Base-by-base conservation (phyloP, 2,888 invertebrate genomes). In the Sussaba pulchella region DNA sequence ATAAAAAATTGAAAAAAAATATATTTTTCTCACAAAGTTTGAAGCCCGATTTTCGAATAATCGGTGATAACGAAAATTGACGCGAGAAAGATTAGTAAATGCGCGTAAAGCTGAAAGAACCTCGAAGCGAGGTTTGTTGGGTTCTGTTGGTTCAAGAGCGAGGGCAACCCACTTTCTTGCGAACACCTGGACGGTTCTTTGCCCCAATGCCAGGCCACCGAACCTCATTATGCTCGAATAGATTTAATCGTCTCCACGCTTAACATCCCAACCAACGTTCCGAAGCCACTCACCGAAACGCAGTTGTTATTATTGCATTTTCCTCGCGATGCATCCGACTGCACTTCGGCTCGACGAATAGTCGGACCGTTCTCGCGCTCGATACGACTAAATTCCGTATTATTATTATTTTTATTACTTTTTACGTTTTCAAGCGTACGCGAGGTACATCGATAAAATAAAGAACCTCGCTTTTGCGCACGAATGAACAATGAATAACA, bases 221-320 rank as follows among this genome's bases (percentile, higher is more conserved):
- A 64, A 9, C 45, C 17, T 31, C 47, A 64, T 64, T 64, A 45
- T 64, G 47, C 64, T 26, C 64, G 64, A 64, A 45, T 64, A 47
- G 64, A 64, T 64, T 64, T 47, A 47, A 64, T 64, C 64, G 64
- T 24, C 17, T 47, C 64, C 31, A 31, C 31, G 31, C 31, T 31
- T 31, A n/a, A n/a, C 31, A 5, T 6, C 6, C 31, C 31, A 31
- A 31, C 31, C 4, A 31, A 31, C 31, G 31, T 31, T 31, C 31
- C 31, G 6, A 31, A 31, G 2, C 4, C 31, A 31, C 31, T 31
- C 31, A 6, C 6, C 31, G 31, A 6, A 6, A 31, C 31, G 31
- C 31, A 2, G 31, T 31, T 31, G 31, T 31, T 6, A 5, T 2
- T 5, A 31, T 31, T 31, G 31, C 31, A 31, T 31, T 6, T 31